These are phyloP conservation scores for Trilocha varians DNA, from an alignment of 2,888 invertebrate genomes.

Conservation along the genomic window DNA sequence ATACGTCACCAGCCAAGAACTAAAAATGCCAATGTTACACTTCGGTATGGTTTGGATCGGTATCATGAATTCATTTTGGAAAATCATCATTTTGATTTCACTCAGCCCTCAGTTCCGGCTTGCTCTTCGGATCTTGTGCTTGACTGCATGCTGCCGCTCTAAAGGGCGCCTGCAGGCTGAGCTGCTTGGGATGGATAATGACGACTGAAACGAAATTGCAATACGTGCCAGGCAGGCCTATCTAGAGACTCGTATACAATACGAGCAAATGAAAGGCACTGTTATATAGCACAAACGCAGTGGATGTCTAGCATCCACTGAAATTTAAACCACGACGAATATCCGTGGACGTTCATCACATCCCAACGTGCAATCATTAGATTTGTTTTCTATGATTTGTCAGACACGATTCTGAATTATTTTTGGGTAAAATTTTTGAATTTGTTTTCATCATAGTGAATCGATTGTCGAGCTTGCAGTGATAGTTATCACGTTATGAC, in stretches of 20 bases:
- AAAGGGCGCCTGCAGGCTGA: slow-evolving; percentile 88
- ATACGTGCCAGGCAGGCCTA: slow-evolving; percentile 4
- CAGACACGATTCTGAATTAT: neutral
- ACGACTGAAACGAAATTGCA: slow-evolving; percentile 75
- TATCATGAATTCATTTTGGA: slow-evolving; percentile 95
- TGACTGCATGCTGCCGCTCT: slow-evolving; percentile 90
- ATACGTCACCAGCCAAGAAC: slow-evolving; percentile 75
- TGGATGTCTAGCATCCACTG: neutral
- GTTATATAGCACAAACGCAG: neutral
- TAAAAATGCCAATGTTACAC: slow-evolving; percentile 87
- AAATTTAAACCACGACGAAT: neutral
- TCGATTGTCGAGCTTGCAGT: no score
- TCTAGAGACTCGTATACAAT: neutral
- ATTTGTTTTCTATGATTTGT: neutral
- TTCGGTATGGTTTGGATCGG: slow-evolving; percentile 97
- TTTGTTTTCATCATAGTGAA: neutral
- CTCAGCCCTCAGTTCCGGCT: slow-evolving; percentile 95
- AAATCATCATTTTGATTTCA: slow-evolving; percentile 90
- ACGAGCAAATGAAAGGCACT: neutral
- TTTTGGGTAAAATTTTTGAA: neutral
- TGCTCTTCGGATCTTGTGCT: slow-evolving; percentile 88
- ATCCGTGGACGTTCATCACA: neutral
- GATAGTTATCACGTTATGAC: no score
- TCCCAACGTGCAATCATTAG: neutral
- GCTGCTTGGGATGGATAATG: slow-evolving; percentile 88